phyloP scores from a whole-genome alignment of 2,797 vertebrate genomes.

The Triplophysa bombifrons region DNA sequence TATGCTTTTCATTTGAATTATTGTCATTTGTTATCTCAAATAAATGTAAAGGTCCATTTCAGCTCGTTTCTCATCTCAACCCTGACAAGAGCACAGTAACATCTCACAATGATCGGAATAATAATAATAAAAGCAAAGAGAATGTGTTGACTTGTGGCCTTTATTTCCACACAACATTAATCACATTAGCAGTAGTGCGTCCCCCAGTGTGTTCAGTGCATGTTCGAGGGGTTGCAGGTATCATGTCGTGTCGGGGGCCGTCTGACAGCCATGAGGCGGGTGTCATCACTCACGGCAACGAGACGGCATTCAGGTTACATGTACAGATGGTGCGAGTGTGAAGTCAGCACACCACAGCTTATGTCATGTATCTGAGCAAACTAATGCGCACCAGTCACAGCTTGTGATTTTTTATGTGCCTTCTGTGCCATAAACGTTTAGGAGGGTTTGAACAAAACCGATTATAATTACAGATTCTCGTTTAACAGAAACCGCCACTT shows the following conservation, averaged over 20 bases:
- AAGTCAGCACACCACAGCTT: not conserved
- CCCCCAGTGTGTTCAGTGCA: not conserved
- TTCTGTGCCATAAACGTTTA: not conserved
- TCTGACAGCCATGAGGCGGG: constrained; percentile 21
- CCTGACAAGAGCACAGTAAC: no score
- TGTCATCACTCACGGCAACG: constrained; percentile 4
- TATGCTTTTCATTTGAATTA: no score
- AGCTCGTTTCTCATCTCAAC: no score
- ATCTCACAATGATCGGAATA: no score
- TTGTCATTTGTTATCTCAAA: no score
- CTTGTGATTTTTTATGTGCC: not conserved
- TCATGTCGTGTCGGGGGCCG: constrained; percentile 25
- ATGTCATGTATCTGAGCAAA: constrained; percentile 1
- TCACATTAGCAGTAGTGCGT: not conserved
- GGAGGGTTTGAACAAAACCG: not conserved
- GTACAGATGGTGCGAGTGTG: constrained; percentile 10
- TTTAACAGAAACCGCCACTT: not conserved
- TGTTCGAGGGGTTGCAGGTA: not conserved
- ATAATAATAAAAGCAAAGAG: not conserved
- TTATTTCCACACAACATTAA: not conserved
- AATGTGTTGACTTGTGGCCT: constrained; percentile 1
- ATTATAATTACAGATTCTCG: not conserved
- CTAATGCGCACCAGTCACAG: constrained; percentile 8
- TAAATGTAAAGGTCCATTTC: no score
- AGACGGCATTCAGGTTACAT: not conserved